Evolutionary conservation across 1,140 invertebrate species (phyloP).

Genomic region (Ooceraea biroi): DNA sequence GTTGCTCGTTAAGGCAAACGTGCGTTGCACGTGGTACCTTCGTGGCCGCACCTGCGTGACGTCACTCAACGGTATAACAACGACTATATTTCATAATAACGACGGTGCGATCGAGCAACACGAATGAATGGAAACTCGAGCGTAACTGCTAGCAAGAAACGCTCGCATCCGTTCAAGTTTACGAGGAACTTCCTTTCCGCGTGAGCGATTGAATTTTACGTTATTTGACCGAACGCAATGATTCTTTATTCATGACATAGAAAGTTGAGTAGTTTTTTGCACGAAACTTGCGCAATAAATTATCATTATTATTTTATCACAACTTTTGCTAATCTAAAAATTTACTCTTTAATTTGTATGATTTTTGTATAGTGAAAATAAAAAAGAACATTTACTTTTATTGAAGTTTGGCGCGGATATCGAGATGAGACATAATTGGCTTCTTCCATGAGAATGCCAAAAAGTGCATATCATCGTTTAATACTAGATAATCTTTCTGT

Average conservation of each 20-base stretch:
- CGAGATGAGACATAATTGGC: too few relatives aligned
- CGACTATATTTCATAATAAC: constrained; percentile 64
- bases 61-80: constrained; percentile 61
- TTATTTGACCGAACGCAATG: background rate
- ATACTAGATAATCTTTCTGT: constrained; percentile 54
- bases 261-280: background rate
- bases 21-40: constrained; percentile 43
- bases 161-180: constrained; percentile 22
- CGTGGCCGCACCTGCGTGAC: constrained; percentile 69
- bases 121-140: constrained; percentile 40
- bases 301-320: background rate
- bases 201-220: background rate
- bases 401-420: too few relatives aligned
- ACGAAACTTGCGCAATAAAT: background rate
- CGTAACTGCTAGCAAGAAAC: constrained; percentile 29
- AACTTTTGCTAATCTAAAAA: too few relatives aligned
- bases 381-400: too few relatives aligned
- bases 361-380: too few relatives aligned
- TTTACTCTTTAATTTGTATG: too few relatives aligned
- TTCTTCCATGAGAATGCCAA: constrained; percentile 32
- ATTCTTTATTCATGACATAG: background rate
- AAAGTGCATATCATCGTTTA: constrained; percentile 7
- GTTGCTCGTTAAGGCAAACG: constrained; percentile 58
- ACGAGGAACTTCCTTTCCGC: constrained; percentile 3
- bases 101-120: constrained; percentile 35